Evolutionary conservation across 2,113 vertebrate species (phyloP).

Genomic region (Rhea pennata): DNA sequence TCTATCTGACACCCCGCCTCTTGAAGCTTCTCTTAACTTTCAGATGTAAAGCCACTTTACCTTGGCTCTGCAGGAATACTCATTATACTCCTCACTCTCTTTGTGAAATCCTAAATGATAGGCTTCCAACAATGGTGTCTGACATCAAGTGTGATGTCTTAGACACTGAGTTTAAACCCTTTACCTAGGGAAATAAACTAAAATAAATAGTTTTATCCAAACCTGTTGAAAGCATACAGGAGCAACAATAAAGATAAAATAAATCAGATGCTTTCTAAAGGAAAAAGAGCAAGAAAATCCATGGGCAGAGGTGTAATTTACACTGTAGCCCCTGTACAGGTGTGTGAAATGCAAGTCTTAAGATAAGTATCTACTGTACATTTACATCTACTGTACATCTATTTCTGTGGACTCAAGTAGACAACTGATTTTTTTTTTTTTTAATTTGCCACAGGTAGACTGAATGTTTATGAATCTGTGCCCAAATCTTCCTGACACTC

Average conservation of each 20-base stretch:
- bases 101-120: not conserved
- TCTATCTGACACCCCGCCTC: not conserved
- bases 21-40: constrained; percentile 27
- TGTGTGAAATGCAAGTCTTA: not conserved
- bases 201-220: not conserved
- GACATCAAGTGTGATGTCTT: not conserved
- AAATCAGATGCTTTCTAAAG: not conserved
- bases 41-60: not conserved
- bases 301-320: not conserved
- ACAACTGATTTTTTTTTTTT: not conserved
- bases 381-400: not conserved
- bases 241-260: not conserved
- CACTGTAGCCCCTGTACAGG: not conserved
- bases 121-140: not conserved
- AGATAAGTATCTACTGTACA: not conserved
- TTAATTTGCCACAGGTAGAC: not conserved
- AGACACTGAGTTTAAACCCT: not conserved
- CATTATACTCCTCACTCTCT: not conserved
- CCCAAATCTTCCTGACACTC: not conserved
- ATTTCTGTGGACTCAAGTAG: not conserved
- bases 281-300: not conserved
- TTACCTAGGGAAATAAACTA: not conserved
- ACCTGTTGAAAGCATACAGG: not conserved
- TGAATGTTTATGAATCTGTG: not conserved
- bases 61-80: not conserved